Evolutionary conservation across 53 echinoderm and acorn worm genomes (phyloP), one percentile per base, ranked within the genome.

Genomic region (Arbacia lixula): DNA sequence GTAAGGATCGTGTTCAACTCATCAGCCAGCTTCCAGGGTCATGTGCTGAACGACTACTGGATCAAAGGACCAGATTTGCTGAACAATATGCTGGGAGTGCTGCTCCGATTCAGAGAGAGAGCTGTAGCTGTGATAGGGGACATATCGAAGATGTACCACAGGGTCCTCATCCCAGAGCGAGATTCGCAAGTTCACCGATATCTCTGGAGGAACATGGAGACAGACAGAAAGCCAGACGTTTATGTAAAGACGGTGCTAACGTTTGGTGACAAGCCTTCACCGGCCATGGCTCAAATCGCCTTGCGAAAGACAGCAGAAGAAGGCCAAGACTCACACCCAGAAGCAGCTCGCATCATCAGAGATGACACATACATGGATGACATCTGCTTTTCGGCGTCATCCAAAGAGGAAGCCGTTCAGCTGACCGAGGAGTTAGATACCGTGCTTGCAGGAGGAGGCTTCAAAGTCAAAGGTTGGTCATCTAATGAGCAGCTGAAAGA

Each of bases 131-230:
- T 77, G 6, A 77, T 67, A 22, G 87, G 85, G 0, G 90, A 93
- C 68, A 93, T 93, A 12, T 93, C 90, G 1, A 93, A 93, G 52
- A 87, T 87, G 93, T 89, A 92, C 53, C 89, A 89, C 40, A 19
- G 89, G 31, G 81, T 89, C 2, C 43, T 85, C 14, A 89, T 85
- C 3, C 76, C 88, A 0, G 88, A 88, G 60, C 24, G 31, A 36
- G 88, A 91, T 53, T 84, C 73, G 61, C 85, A 91, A 52, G 86
- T 87, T 9, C 85, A 91, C 20, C 37, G 74, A 33, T 87, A 39
- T 42, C 64, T 79, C 21, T 87, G 79, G 87, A 87, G 79, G 25
- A 31, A 79, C 24, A 6, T 76, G 60, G 46, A 92, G 12, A 72
- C 74, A 6, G 81, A 85, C 53, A 63, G 57, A 53, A 29, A 58